Evolutionary conservation across 53 echinoderm and acorn worm genomes (phyloP), one percentile per base, ranked within the genome.

Genomic region (Holothuria leucospilota): DNA sequence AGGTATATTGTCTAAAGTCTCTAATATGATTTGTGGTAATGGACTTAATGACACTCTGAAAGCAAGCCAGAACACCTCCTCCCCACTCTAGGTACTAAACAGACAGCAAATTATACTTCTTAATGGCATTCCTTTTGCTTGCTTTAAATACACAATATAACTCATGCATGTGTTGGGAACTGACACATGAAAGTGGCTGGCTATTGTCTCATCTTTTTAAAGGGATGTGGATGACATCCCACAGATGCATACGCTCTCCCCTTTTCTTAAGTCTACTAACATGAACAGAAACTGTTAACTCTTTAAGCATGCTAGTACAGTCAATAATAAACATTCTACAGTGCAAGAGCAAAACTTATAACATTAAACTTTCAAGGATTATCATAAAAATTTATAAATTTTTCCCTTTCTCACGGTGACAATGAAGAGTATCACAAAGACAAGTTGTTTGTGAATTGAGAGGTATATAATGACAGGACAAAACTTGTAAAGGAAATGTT

Each of bases 161-260:
- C 80, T 80, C 80, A 80, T 59, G 80, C 62, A 80, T 80, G 80
- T 80, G 56, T 59, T 59, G 59, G 80, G 14, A 59, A 59, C 58
- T 80, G 80, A 80, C 80, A 80, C 80, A 80, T 59, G 80, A 80
- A 80, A 80, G 80, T 80, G 80, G 34, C 80, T 80, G 80, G 80
- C 80, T 80, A 80, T 80, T 80, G 80, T 80, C 80, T 80, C 60
- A 25, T 58, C 15, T 62, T 13, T 4, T 80, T 80, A 80, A 80
- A 80, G 80, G 60, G 67, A 56, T 67, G 24, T 30, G 20, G 24
- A 0, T 67, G 67, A 67, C 67, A 67, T 67, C 27, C 24, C 27
- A 3, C 30, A 67, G 67, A 30, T 11, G 27, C 13, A 67, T 16
- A 56, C 18, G 18, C 56, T 56, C 56, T 56, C 56, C 56, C 16